Percentiles rank a stretch among this genome's conserved stretches.
phyloP scores from a whole-genome alignment of 2,113 vertebrate genomes.

The Eupsittula cactorum region DNA sequence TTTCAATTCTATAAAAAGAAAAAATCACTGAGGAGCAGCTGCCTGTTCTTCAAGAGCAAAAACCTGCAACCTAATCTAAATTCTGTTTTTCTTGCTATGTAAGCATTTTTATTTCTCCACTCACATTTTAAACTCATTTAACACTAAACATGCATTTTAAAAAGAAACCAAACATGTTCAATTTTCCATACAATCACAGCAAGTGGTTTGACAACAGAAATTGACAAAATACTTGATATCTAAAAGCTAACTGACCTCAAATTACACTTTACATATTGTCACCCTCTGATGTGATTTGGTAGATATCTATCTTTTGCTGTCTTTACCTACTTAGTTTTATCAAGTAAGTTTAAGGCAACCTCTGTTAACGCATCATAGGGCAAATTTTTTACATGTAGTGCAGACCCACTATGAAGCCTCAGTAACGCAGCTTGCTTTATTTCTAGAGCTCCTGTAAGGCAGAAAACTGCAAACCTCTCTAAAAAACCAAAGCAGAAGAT shows the following conservation, averaged over 20 bases:
- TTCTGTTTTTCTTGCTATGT: not conserved
- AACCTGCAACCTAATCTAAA: conserved; percentile 56
- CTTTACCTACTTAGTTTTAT: not conserved
- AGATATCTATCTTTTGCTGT: not conserved
- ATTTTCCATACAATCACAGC: not conserved
- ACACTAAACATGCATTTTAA: not conserved
- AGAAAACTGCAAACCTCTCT: not conserved
- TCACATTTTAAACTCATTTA: conserved; percentile 39
- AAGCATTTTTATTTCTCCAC: conserved; percentile 36
- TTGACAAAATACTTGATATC: not conserved
- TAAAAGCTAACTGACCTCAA: not conserved
- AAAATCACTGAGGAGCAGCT: conserved; percentile 63
- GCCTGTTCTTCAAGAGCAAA: conserved; percentile 62
- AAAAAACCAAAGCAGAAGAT: not conserved
- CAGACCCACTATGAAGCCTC: not conserved
- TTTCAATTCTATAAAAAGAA: conserved; percentile 63
- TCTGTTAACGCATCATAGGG: not conserved
- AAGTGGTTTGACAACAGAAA: not conserved
- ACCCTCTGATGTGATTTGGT: not conserved
- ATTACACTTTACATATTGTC: not conserved
- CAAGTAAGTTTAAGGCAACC: not conserved
- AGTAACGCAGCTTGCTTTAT: not conserved
- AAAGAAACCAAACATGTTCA: not conserved
- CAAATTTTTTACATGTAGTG: not conserved
- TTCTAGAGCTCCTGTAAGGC: not conserved